A percentile compares a stretch with the other conserved stretches of the same genome.
These are phyloP conservation scores for Drosophila quadrilineata DNA, from an alignment of 1,140 invertebrate species.

Conservation along the genomic window DNA sequence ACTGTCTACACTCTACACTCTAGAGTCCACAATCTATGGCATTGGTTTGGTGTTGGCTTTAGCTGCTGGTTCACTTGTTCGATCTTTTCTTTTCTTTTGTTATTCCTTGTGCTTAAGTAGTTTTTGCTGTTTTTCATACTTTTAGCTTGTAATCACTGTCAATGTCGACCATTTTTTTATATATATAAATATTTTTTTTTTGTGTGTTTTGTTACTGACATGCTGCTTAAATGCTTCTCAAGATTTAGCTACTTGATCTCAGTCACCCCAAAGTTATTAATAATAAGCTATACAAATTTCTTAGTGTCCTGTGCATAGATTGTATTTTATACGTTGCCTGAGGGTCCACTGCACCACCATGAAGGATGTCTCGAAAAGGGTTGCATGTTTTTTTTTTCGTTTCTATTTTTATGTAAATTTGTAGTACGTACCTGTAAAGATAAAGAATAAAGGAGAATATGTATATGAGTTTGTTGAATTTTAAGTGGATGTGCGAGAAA, in stretches of 20 bases:
- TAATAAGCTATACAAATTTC: conserved; percentile 81
- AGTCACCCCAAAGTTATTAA: conserved; percentile 79
- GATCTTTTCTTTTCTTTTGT: conserved; percentile 55
- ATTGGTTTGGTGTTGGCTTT: conserved; percentile 1
- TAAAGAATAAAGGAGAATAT: conserved; percentile 28
- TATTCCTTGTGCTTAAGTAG: conserved; percentile 78
- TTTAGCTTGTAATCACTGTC: conserved; percentile 80
- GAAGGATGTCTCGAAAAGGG: conserved; percentile 47
- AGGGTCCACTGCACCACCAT: conserved; percentile 57
- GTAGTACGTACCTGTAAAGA: conserved; percentile 70
- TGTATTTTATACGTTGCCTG: conserved; percentile 7
- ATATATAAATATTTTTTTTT: no score
- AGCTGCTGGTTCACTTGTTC: conserved; percentile 1
- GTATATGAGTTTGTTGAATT: conserved; percentile 39
- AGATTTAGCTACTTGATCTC: conserved; percentile 77
- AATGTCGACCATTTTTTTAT: conserved; percentile 68
- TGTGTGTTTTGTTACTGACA: conserved; percentile 73
- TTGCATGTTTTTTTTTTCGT: conserved; percentile 31
- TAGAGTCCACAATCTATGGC: conserved; percentile 12
- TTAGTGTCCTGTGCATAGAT: conserved; percentile 55
- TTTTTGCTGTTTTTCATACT: conserved; percentile 79
- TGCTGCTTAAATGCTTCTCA: conserved; percentile 77
- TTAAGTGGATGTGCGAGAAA: conserved; percentile 30
- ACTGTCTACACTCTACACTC: conserved; percentile 55
- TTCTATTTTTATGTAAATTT: conserved; percentile 51